Evolutionary conservation across 2,113 vertebrate genomes (phyloP).

Genomic region (Hydrochoerus hydrochaeris): DNA sequence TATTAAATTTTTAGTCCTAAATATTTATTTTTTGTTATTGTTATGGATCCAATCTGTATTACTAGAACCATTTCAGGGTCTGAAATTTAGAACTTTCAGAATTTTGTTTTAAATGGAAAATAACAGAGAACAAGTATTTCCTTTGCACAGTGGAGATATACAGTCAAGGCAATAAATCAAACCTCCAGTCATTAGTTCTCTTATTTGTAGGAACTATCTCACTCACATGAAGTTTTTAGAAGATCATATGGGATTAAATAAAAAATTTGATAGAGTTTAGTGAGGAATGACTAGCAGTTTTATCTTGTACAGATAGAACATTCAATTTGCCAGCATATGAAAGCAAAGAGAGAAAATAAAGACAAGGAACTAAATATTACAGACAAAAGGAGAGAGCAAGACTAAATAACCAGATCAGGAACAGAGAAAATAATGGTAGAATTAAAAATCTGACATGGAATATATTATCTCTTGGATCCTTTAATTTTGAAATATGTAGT

Average conservation of each 20-base stretch:
- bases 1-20: not conserved
- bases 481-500: not conserved
- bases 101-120: constrained; percentile 61
- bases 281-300: not conserved
- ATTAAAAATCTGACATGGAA: not conserved
- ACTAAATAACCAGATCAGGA: not conserved
- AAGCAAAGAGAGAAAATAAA: constrained; percentile 15
- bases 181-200: not conserved
- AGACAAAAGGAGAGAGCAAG: not conserved
- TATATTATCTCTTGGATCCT: not conserved
- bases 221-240: not conserved
- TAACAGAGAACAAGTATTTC: not conserved
- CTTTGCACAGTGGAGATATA: not conserved
- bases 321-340: not conserved
- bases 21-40: not conserved
- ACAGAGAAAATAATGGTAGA: not conserved
- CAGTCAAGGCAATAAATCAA: not conserved
- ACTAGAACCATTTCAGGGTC: constrained; percentile 2
- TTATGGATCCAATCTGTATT: constrained; percentile 26
- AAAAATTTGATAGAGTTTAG: constrained; percentile 5
- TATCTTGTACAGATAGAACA: not conserved
- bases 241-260: not conserved
- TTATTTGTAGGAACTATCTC: not conserved
- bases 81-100: constrained; percentile 57
- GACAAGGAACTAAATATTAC: not conserved